Conservation (phyloP, 2,113 vertebrate species). For the Rhinogobius similis region DNA sequence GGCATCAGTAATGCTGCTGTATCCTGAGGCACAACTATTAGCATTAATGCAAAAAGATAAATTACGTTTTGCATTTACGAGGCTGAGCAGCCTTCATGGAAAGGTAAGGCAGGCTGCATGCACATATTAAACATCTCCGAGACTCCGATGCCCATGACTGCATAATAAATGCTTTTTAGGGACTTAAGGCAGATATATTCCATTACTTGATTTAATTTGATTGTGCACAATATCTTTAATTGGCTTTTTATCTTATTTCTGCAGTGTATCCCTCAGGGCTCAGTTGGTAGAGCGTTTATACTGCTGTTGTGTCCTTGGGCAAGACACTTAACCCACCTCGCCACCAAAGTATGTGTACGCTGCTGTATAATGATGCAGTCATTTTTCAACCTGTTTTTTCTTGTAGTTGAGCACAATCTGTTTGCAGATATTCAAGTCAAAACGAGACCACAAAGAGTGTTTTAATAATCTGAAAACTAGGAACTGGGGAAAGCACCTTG, state of each 20-base stretch:
- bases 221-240: background rate
- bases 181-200: conserved; percentile 20
- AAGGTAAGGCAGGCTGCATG: conserved; percentile 21
- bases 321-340: background rate
- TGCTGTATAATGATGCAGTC: too few relatives aligned
- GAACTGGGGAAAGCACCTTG: too few relatives aligned
- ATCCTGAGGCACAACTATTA: background rate
- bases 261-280: background rate
- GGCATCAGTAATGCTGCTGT: background rate
- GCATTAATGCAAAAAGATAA: background rate
- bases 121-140: conserved; percentile 46
- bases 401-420: too few relatives aligned
- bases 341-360: too few relatives aligned
- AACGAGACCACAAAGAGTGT: too few relatives aligned
- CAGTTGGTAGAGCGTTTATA: background rate
- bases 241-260: background rate
- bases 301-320: background rate
- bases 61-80: conserved; percentile 1
- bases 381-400: too few relatives aligned
- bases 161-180: conserved; percentile 65
- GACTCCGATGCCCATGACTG: conserved; percentile 64
- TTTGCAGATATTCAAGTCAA: too few relatives aligned
- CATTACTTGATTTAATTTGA: background rate
- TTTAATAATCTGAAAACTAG: too few relatives aligned
- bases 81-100: background rate